phyloP scores from a whole-genome alignment of 2,113 vertebrate genomes.

The Ancistrus triradiatus region DNA sequence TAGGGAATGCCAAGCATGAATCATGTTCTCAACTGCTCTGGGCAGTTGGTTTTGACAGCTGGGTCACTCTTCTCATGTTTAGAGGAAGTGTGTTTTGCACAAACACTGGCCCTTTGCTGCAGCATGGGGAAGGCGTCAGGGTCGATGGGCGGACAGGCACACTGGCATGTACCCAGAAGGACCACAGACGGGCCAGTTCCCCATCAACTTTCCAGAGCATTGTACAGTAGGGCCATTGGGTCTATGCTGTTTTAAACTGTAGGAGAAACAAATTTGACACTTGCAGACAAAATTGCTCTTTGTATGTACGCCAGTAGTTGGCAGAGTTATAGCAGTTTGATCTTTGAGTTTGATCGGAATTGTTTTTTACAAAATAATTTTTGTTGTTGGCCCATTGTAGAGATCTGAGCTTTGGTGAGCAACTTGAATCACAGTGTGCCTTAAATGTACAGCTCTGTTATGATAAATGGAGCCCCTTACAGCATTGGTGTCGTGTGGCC shows the following conservation, averaged over 20 bases:
- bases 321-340: too few relatives aligned
- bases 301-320: not conserved
- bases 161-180: conserved; percentile 26
- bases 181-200: conserved; percentile 22
- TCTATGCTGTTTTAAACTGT: conserved; percentile 19
- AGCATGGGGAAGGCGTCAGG: conserved; percentile 22
- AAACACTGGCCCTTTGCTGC: conserved; percentile 37
- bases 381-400: too few relatives aligned
- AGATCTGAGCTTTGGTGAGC: too few relatives aligned
- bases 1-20: conserved; percentile 27
- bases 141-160: conserved; percentile 28
- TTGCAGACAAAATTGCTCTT: not conserved
- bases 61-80: conserved; percentile 40
- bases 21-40: conserved; percentile 45
- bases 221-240: conserved; percentile 12
- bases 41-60: conserved; percentile 47
- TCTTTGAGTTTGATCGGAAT: too few relatives aligned
- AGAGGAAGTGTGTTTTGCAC: conserved; percentile 40
- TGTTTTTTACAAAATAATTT: too few relatives aligned
- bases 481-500: too few relatives aligned
- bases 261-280: not conserved
- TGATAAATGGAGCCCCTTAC: too few relatives aligned
- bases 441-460: too few relatives aligned
- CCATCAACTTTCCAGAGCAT: conserved; percentile 10
- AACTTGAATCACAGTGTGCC: too few relatives aligned